phyloP scores from a whole-genome alignment of 2,888 invertebrate species.

The Cylindroiulus punctatus region DNA sequence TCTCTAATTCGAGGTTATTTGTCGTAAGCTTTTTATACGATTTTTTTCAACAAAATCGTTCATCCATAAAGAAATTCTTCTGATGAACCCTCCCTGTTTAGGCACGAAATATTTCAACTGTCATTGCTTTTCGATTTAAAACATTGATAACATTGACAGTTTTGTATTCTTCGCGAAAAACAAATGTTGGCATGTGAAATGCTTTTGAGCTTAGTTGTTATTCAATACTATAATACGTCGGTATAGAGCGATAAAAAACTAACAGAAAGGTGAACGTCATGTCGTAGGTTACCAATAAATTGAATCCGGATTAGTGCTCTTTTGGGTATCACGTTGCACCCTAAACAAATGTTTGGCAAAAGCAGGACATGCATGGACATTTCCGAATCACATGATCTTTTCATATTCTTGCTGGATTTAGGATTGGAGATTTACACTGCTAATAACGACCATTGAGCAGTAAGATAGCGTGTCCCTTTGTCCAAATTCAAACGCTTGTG shows the following conservation, averaged over 20 bases:
- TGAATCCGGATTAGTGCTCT: background rate
- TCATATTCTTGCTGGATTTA: background rate
- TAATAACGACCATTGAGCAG: background rate
- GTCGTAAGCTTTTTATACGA: no score
- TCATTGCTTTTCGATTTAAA: background rate
- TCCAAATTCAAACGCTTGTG: background rate
- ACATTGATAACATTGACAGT: conserved; percentile 13
- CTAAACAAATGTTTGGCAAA: background rate
- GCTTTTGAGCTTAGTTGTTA: background rate
- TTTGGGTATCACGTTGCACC: conserved; percentile 5
- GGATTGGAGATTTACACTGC: background rate
- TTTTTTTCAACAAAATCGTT: background rate
- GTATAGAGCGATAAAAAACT: background rate
- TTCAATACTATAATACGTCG: background rate
- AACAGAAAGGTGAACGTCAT: background rate
- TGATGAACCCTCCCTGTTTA: background rate
- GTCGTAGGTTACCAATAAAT: background rate
- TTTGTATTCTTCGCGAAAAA: background rate
- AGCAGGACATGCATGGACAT: background rate
- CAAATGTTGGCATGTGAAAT: conserved; percentile 14
- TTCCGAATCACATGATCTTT: background rate
- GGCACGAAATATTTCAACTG: background rate
- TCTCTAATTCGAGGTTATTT: no score
- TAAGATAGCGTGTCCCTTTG: background rate
- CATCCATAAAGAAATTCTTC: background rate